These are phyloP conservation scores for Aurelia coerulea DNA, from an alignment of 30 jellyfish, hydroid and myxozoan species.

Conservation along the genomic window DNA sequence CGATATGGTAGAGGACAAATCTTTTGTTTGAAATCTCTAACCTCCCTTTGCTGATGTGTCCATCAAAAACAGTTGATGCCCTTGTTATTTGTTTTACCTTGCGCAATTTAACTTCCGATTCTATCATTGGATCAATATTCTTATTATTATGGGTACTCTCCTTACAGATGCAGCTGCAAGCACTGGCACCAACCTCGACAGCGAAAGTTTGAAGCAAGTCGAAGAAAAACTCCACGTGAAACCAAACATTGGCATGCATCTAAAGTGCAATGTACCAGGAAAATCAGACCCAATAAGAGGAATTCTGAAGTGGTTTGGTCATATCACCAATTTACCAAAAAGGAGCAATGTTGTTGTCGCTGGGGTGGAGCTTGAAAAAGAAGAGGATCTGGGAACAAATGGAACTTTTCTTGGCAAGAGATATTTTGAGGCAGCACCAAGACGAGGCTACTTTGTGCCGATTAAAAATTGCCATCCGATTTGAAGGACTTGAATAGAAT, in stretches of 20 bases:
- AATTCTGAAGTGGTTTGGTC: conserved; percentile 87
- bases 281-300: conserved; percentile 86
- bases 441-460: conserved; percentile 97
- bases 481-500: conserved; percentile 10
- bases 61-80: no score
- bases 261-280: conserved; percentile 93
- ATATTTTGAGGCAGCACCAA: conserved; percentile 84
- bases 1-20: no score
- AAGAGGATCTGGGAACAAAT: conserved; percentile 98
- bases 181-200: conserved; percentile 50
- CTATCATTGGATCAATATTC: no score
- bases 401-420: conserved; percentile 98
- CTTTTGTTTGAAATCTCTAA: no score
- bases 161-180: conserved; percentile 11
- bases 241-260: conserved; percentile 85
- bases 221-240: conserved; percentile 78
- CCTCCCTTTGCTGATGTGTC: no score
- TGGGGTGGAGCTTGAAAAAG: conserved; percentile 93
- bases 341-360: conserved; percentile 91
- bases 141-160: no score
- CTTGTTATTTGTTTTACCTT: no score
- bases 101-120: no score
- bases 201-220: conserved; percentile 58
- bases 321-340: conserved; percentile 87
- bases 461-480: conserved; percentile 82